Conservation (phyloP, 2,113 vertebrate species). For the Hassar affinis region DNA sequence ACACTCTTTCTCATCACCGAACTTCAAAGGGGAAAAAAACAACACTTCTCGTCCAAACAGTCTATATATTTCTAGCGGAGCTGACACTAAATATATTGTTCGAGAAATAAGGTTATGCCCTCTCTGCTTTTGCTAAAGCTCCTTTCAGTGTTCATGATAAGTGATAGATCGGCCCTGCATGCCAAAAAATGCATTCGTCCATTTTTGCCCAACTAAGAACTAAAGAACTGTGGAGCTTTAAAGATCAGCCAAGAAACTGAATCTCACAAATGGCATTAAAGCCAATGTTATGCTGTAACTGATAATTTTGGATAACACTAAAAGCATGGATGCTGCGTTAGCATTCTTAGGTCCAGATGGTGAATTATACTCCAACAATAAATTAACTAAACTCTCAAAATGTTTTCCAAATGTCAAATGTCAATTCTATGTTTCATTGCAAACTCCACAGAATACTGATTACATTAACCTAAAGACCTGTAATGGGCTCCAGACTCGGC, state of each 20-base stretch:
- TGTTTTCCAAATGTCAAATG: neutral
- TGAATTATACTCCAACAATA: neutral
- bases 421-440: neutral
- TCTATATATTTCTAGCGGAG: constrained; percentile 15
- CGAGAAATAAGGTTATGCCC: constrained; percentile 5
- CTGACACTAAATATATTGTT: constrained; percentile 30
- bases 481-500: neutral
- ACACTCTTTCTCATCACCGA: constrained; percentile 31
- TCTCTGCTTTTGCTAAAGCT: constrained; percentile 22
- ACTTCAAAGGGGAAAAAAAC: constrained; percentile 26
- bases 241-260: neutral
- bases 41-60: constrained; percentile 5
- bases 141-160: constrained; percentile 11
- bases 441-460: neutral
- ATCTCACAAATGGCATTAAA: neutral
- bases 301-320: neutral
- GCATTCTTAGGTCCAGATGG: constrained; percentile 1
- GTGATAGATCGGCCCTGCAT: constrained; percentile 8
- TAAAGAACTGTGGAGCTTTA: neutral
- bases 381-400: neutral
- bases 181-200: constrained; percentile 8
- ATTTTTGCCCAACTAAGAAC: constrained; percentile 10
- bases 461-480: neutral
- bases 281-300: neutral
- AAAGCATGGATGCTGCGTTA: neutral